phyloP scores from a whole-genome alignment of 2,113 vertebrate genomes.

The Chamaea fasciata region DNA sequence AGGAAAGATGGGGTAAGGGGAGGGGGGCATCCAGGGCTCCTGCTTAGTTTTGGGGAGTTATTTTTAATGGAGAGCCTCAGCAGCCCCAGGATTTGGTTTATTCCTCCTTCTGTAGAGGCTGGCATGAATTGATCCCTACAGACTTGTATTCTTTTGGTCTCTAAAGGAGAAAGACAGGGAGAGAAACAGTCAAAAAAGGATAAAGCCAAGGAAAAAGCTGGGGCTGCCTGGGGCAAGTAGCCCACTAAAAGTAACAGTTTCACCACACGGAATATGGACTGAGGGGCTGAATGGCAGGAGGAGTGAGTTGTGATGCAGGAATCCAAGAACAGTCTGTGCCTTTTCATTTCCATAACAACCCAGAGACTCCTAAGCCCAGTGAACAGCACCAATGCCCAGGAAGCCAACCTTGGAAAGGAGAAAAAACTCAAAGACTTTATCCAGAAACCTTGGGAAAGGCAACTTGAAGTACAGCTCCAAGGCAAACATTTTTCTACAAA shows the following conservation, averaged over 20 bases:
- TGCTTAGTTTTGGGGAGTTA: neutral
- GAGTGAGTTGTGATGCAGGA: neutral
- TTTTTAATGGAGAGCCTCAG: neutral
- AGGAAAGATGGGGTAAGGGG: neutral
- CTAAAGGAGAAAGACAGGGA: neutral
- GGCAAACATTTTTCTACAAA: neutral
- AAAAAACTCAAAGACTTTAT: neutral
- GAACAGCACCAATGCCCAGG: neutral
- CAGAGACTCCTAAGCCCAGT: neutral
- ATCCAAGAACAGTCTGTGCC: neutral
- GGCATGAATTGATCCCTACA: neutral
- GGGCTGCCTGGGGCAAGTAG: neutral
- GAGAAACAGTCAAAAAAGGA: neutral
- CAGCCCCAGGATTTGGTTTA: neutral
- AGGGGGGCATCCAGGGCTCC: neutral
- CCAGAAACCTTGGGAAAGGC: neutral
- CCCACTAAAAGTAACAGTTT: neutral
- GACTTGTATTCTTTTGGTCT: neutral
- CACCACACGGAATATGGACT: accelerated
- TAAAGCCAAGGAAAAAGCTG: neutral
- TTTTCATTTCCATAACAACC: neutral
- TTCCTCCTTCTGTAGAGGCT: neutral
- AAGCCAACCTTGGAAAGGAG: neutral
- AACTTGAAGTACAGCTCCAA: neutral
- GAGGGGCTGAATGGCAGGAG: neutral